Evolutionary conservation across 64 coral and sea anemone genomes (phyloP).

Genomic region (Exaiptasia diaphana): DNA sequence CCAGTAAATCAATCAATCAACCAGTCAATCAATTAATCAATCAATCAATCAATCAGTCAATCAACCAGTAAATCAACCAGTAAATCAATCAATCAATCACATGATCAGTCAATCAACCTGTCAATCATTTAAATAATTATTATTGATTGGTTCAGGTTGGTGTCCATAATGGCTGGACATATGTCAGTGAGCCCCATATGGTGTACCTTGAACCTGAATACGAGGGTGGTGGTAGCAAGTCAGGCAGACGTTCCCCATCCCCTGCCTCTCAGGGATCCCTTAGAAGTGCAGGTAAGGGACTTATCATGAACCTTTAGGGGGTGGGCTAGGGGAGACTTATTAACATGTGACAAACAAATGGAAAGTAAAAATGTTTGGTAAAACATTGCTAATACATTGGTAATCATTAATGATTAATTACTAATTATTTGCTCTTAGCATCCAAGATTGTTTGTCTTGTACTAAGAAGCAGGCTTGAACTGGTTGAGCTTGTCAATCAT

Average conservation of each 20-base stretch:
- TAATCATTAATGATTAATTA: not conserved
- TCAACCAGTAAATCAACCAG: no score
- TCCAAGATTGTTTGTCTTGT: constrained; percentile 60
- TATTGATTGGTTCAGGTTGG: constrained; percentile 48
- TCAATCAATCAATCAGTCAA: no score
- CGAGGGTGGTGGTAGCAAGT: constrained; percentile 62
- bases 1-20: no score
- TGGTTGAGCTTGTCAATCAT: constrained; percentile 84
- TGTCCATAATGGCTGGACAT: constrained; percentile 96
- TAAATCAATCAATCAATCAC: no score
- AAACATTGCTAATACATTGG: not conserved
- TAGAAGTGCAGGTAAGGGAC: constrained; percentile 35
- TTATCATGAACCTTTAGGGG: not conserved
- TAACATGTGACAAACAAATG: not conserved
- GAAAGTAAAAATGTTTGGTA: not conserved
- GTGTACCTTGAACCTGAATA: constrained; percentile 87
- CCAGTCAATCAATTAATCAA: no score
- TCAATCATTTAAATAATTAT: no score
- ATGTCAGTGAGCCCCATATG: constrained; percentile 89
- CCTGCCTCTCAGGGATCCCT: constrained; percentile 74
- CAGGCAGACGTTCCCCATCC: constrained; percentile 49
- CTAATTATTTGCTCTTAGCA: not conserved
- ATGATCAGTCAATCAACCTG: no score
- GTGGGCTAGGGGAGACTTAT: not conserved
- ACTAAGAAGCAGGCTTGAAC: constrained; percentile 77